phyloP scores from a whole-genome alignment of 2,888 invertebrate genomes.

The Drosophila kuntzei region DNA sequence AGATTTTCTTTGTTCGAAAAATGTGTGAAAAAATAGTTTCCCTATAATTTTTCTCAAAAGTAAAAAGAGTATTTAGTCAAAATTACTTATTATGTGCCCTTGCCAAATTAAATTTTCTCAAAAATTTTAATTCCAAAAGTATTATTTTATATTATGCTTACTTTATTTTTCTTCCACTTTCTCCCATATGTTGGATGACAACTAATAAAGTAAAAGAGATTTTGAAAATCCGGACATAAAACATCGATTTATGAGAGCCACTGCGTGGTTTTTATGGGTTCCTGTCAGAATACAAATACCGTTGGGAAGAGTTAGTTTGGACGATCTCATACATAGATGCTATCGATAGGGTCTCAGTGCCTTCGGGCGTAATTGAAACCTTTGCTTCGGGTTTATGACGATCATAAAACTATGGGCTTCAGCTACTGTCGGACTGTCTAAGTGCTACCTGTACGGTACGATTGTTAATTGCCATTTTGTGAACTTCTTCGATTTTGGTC shows the following conservation, averaged over 20 bases:
- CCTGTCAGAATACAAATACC: slow-evolving; percentile 41
- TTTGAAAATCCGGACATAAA: slow-evolving; percentile 44
- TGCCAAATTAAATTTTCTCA: not conserved
- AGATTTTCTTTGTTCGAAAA: no score
- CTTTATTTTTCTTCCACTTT: not conserved
- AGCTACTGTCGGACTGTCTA: slow-evolving; percentile 34
- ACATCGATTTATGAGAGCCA: slow-evolving; percentile 55
- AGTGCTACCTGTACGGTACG: slow-evolving; percentile 33
- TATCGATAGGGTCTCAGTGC: slow-evolving; percentile 31
- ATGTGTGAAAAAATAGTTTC: no score
- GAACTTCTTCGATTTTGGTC: slow-evolving; percentile 55
- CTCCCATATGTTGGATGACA: slow-evolving; percentile 38
- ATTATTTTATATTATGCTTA: not conserved
- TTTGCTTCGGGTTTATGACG: slow-evolving; percentile 54
- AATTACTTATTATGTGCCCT: no score
- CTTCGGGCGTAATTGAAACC: slow-evolving; percentile 66
- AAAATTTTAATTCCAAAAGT: not conserved
- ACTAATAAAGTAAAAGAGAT: slow-evolving; percentile 67
- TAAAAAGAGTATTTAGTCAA: no score
- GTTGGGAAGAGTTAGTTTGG: slow-evolving; percentile 27
- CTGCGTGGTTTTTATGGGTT: slow-evolving; percentile 50
- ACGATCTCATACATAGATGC: slow-evolving; percentile 30
- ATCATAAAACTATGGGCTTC: slow-evolving; percentile 63
- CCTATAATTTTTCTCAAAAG: no score
- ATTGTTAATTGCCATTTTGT: slow-evolving; percentile 43